phyloP scores from a whole-genome alignment of 2,797 vertebrate species.

The Pantherophis alleghaniensis region DNA sequence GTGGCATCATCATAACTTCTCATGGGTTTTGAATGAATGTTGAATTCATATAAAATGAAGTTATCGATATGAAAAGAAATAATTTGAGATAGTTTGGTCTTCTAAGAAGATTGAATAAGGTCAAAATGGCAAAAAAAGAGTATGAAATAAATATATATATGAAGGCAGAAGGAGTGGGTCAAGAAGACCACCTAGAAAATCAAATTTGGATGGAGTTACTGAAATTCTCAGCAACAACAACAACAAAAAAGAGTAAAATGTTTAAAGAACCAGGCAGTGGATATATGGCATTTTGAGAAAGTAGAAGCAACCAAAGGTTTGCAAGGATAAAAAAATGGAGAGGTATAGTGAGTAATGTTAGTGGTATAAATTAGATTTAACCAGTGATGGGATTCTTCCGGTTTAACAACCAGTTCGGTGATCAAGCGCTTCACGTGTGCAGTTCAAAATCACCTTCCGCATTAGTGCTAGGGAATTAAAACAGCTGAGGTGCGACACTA shows the following conservation, averaged over 20 bases:
- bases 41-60: neutral
- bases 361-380: neutral
- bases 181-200: neutral
- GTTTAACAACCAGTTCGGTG: too few species aligned
- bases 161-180: neutral
- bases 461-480: too few species aligned
- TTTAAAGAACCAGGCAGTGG: neutral
- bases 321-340: neutral
- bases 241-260: neutral
- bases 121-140: neutral
- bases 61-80: neutral
- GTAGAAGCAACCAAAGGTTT: neutral
- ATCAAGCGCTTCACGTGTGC: too few species aligned
- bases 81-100: neutral
- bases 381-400: too few species aligned
- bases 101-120: neutral
- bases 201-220: neutral
- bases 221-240: neutral
- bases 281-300: neutral
- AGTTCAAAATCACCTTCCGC: too few species aligned
- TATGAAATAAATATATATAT: neutral
- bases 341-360: neutral
- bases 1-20: neutral
- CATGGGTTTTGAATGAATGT: neutral
- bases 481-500: too few species aligned